phyloP scores from a whole-genome alignment of 2,888 invertebrate species.

The Phorcus lineatus region DNA sequence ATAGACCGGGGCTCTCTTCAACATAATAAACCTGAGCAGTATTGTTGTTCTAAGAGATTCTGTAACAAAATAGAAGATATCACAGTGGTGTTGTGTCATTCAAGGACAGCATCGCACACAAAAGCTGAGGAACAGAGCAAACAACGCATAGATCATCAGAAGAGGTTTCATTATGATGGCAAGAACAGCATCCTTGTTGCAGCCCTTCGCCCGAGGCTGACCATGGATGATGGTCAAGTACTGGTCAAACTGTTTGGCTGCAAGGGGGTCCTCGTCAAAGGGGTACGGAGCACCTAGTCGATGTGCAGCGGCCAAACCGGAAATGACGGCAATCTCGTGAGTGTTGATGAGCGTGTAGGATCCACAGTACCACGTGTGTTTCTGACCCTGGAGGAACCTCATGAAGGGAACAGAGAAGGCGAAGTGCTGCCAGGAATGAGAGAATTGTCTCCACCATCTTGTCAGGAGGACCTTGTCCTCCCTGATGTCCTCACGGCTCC shows the following conservation, averaged over 20 bases:
- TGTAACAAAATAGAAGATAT: too few relatives aligned
- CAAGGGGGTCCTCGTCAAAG: slow-evolving; percentile 57
- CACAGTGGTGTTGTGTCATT: too few relatives aligned
- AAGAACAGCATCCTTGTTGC: slow-evolving; percentile 47
- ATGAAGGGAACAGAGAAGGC: slow-evolving; percentile 63
- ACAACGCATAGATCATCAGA: slow-evolving; percentile 47
- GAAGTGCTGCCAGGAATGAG: slow-evolving; percentile 66
- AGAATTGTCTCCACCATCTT: slow-evolving; percentile 66
- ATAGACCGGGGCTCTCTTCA: too few relatives aligned
- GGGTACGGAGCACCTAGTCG: slow-evolving; percentile 63
- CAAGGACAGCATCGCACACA: too few relatives aligned
- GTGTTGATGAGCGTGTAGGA: slow-evolving; percentile 66
- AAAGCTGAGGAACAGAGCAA: slow-evolving; percentile 41
- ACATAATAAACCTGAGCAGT: too few relatives aligned
- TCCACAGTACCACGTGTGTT: slow-evolving; percentile 60
- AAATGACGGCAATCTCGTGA: slow-evolving; percentile 63
- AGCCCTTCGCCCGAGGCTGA: slow-evolving; percentile 46
- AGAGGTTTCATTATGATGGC: slow-evolving; percentile 49
- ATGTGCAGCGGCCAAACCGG: slow-evolving; percentile 63
- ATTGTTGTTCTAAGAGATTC: too few relatives aligned
- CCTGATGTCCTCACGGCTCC: slow-evolving; percentile 57
- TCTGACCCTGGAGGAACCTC: slow-evolving; percentile 60
- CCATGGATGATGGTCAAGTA: slow-evolving; percentile 62
- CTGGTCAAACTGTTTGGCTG: slow-evolving; percentile 63
- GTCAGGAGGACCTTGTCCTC: slow-evolving; percentile 53